These are phyloP conservation scores for Pantelozetes paolii DNA, from an alignment of 2,888 invertebrate species.

Conservation along the genomic window DNA sequence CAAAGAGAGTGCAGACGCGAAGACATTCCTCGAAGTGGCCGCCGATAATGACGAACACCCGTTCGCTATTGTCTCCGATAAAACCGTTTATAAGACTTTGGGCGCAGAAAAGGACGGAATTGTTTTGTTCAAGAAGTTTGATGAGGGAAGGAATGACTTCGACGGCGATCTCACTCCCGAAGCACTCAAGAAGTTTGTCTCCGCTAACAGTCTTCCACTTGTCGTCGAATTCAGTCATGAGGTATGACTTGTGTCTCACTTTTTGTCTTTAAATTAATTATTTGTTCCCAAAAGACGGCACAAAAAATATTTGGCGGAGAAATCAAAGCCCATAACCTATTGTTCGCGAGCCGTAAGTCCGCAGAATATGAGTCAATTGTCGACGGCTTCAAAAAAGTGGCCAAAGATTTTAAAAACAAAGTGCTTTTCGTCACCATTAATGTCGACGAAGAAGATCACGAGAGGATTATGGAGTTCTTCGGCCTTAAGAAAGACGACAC, in stretches of 20 bases:
- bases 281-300: conserved; percentile 62
- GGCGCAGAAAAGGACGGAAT: conserved; percentile 73
- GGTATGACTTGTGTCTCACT: conserved; percentile 47
- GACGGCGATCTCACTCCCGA: conserved; percentile 66
- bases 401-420: conserved; percentile 83
- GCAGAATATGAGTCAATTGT: conserved; percentile 76
- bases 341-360: conserved; percentile 84
- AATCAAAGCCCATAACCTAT: conserved; percentile 89
- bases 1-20: conserved; percentile 70
- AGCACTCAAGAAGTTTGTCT: conserved; percentile 73
- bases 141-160: conserved; percentile 72
- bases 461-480: conserved; percentile 97
- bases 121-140: conserved; percentile 89
- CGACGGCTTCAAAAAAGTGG: conserved; percentile 72
- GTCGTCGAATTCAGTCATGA: conserved; percentile 96
- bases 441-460: conserved; percentile 90
- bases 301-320: conserved; percentile 97
- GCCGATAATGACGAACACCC: conserved; percentile 75
- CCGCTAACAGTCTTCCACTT: conserved; percentile 76
- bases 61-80: conserved; percentile 78
- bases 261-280: conserved; percentile 34
- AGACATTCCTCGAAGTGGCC: conserved; percentile 76
- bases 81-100: conserved; percentile 72
- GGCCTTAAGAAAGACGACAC: conserved; percentile 92
- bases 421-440: conserved; percentile 93